phyloP scores from a whole-genome alignment of 2,113 vertebrate species.

The Crypturellus undulatus region DNA sequence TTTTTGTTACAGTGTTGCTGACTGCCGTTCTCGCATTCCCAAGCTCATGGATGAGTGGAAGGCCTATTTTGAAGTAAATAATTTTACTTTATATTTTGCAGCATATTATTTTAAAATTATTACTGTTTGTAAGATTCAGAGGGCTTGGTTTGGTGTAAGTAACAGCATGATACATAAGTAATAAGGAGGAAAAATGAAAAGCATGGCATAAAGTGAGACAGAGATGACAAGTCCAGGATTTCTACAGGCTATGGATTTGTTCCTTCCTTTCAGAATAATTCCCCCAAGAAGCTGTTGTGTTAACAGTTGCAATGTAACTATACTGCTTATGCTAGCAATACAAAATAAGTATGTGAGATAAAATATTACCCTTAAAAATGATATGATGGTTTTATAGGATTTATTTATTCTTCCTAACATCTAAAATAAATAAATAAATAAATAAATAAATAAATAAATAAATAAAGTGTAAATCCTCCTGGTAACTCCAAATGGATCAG shows the following conservation, averaged over 20 bases:
- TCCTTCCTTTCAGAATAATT: neutral
- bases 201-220: neutral
- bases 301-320: neutral
- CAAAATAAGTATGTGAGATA: neutral
- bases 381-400: neutral
- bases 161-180: neutral
- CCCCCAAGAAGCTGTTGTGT: neutral
- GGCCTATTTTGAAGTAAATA: conserved; percentile 77
- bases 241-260: neutral
- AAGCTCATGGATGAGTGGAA: conserved; percentile 74
- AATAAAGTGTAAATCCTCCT: neutral
- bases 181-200: neutral
- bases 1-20: conserved; percentile 71
- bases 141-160: neutral
- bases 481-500: neutral
- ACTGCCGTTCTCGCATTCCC: conserved; percentile 56
- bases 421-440: neutral
- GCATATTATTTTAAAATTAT: neutral
- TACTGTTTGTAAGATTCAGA: neutral
- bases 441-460: too few species aligned
- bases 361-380: neutral
- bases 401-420: neutral
- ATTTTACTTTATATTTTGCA: neutral
- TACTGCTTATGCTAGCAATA: neutral
- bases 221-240: neutral